phyloP scores from a whole-genome alignment of 2,797 vertebrate genomes.

The Ibycter americanus region DNA sequence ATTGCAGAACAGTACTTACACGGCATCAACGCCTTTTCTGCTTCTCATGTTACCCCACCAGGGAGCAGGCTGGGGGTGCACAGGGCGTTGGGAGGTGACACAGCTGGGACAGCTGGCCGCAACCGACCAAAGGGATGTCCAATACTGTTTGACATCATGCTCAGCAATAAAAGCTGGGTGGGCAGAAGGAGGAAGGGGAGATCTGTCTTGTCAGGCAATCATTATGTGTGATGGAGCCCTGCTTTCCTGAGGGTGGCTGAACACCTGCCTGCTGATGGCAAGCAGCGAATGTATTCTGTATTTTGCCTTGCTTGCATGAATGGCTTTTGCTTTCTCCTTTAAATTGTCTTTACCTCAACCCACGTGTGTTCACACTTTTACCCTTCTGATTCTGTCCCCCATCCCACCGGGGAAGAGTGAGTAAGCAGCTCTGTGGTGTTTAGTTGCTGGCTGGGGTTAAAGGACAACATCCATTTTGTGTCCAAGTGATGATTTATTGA shows the following conservation, averaged over 20 bases:
- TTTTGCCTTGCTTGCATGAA: rapidly evolving
- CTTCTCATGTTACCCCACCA: rapidly evolving
- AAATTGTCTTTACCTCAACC: background rate
- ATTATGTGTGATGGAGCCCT: background rate
- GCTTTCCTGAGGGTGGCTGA: background rate
- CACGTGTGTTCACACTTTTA: background rate
- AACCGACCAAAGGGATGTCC: background rate
- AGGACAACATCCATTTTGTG: background rate
- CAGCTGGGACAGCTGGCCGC: background rate
- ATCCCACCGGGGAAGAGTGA: background rate
- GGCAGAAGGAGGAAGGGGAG: background rate
- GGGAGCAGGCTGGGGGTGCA: background rate
- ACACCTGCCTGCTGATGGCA: background rate
- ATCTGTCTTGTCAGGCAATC: background rate
- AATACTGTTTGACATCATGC: background rate
- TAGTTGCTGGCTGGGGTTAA: background rate
- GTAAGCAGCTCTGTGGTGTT: background rate
- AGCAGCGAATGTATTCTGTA: background rate
- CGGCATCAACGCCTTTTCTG: background rate
- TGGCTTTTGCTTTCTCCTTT: background rate
- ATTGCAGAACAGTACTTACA: background rate
- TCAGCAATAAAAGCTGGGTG: background rate
- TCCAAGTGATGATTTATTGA: background rate
- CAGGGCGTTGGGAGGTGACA: background rate
- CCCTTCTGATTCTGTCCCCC: background rate